Evolutionary conservation across 64 coral and sea anemone genomes (phyloP), one percentile per base, ranked within the genome.

Genomic region (Anthopleura sola): DNA sequence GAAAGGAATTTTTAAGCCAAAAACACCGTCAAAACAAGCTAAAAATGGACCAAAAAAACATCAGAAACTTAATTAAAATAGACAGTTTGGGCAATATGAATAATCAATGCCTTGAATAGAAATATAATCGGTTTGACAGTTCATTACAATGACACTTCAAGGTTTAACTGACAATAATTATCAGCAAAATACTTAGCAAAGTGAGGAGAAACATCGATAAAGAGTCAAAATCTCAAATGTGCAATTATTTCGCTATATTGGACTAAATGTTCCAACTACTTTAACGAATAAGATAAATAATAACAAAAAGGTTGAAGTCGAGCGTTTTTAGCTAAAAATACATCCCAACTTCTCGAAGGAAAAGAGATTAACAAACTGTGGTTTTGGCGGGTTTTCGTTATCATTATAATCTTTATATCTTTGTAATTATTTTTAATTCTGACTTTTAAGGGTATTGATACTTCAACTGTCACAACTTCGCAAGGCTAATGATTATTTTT

Each of bases 391-490:
- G 66, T 32, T 71, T 62, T 34, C 31, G 29, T 71, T 71, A 71
- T 71, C 31, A 10, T 17, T 2, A 12, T 34, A 1, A 71, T 71
- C 66, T 71, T 32, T 71, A 71, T 71, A 71, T 71, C 66, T 71
- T 34, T 71, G 28, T 71, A 36, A 71, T 71, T 29, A 71, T 36
- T 71, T 71, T 71, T 71, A 32, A 71, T 71, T 71, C 29, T 32
- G n/a, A 71, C 66, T 71, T 71, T 34, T 31, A 71, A 71, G 66
- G 66, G 66, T 71, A 32, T 71, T 71, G 66, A 71, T 71, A 71
- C 66, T 71, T 71, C 66, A 71, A 71, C 66, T 71, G 66, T 34
- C 66, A 33, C 66, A 34, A 8, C 28, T 71, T 34, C 66, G 23
- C 28, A 71, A 29, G 29, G 29, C 58, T 62, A 71, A 11, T 32